Evolutionary conservation across 2,113 vertebrate genomes (phyloP).

Genomic region (Mesembrinibis cayennensis): DNA sequence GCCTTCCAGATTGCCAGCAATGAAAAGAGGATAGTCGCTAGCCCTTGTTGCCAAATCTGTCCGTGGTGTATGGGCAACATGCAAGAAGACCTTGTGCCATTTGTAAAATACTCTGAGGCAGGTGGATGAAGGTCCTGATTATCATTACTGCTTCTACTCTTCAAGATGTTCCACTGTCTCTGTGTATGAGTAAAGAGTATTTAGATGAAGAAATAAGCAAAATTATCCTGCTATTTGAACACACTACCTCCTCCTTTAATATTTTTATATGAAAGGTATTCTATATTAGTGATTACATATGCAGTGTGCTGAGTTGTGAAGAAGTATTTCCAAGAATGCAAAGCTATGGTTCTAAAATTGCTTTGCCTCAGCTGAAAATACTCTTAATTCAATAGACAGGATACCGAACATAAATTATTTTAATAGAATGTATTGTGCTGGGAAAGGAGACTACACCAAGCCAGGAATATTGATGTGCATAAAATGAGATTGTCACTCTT

Average conservation of each 20-base stretch:
- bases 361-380: background rate
- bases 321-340: background rate
- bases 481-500: slow-evolving; percentile 42
- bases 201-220: background rate
- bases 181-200: background rate
- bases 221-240: background rate
- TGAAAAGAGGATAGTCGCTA: background rate
- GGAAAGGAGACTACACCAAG: background rate
- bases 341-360: background rate
- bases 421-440: background rate
- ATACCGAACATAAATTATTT: background rate
- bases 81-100: background rate
- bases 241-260: background rate
- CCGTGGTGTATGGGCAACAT: background rate
- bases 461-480: background rate
- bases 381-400: background rate
- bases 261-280: background rate
- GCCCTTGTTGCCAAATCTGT: background rate
- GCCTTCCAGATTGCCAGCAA: background rate
- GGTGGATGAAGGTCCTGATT: background rate
- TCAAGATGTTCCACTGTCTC: background rate
- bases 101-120: background rate
- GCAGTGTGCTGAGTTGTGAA: background rate
- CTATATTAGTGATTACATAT: background rate
- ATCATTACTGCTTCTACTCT: background rate